Base-by-base conservation (phyloP, 2,797 vertebrate species). In the Borostomias antarcticus region DNA sequence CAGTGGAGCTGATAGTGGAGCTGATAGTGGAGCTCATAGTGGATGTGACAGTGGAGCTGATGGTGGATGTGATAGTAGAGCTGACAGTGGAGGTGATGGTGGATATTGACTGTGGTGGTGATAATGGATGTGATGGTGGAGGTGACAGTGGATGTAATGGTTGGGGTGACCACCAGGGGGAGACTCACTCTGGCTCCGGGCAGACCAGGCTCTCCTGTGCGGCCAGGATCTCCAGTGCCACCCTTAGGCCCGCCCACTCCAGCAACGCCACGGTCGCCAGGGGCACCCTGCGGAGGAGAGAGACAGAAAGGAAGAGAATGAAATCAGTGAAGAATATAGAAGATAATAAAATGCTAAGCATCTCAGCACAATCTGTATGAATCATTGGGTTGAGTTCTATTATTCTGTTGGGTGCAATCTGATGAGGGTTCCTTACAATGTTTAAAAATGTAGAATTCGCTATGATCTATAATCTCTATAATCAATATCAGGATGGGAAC, bases 161-260 rank as follows among this genome's bases (percentile, higher is more conserved):
- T n/a, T n/a, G n/a, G n/a, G n/a, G n/a, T n/a, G n/a, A n/a, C n/a
- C n/a, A n/a, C n/a, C n/a, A n/a, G n/a, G 21, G 30, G 21, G 15
- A 7, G n/a, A 88, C 94, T 92, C 75, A 98, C 97, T 92, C 97
- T 95, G 72, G 97, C 97, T 86, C 97, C 97, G 0, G 96, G 97
- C 58, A 98, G 95, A 4, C 97, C 96, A 3, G 96, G 70, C 79
- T 99, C 97, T 82, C 97, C 97, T 1, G 96, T 94, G 29, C 97
- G 95, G 7, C 97, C 97, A 0, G 95, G 92, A 67, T 99, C 97
- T 19, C 97, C 97, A 2, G 86, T 88, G 67, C 77, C 89, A 68
- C 97, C 97, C 83, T 99, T 99, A 78, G 94, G 92, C 30, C 97
- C 97, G 7, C 83, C 82, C 56, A 95, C 88, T 59, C 97, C 97